These are phyloP conservation scores for Mechanitis mazaeus DNA, from an alignment of 2,888 invertebrate species.

Conservation along the genomic window DNA sequence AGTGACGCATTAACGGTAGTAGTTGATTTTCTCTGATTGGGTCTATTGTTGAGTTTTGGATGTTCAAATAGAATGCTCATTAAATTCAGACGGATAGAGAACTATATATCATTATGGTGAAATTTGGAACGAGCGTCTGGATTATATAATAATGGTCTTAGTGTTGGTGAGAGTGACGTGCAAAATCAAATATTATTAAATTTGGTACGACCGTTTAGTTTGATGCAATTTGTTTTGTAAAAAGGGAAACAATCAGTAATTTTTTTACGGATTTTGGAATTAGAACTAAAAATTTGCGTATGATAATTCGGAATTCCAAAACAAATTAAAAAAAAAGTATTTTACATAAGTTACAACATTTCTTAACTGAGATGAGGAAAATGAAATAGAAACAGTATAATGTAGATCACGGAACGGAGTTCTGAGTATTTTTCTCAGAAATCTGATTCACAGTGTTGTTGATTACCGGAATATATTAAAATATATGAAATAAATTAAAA, in stretches of 20 bases:
- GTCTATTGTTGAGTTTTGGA: slow-evolving; percentile 51
- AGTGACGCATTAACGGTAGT: slow-evolving; percentile 45
- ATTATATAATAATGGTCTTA: neutral
- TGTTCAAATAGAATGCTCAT: slow-evolving; percentile 31
- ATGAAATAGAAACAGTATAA: neutral
- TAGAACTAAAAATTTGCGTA: no score
- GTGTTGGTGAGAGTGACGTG: neutral
- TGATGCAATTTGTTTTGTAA: no score
- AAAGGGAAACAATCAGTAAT: no score
- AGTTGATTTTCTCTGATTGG: slow-evolving; percentile 59
- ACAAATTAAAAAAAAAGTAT: no score
- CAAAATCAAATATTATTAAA: neutral
- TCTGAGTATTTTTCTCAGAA: neutral
- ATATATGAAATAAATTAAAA: slow-evolving; percentile 1
- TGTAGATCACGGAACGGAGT: neutral
- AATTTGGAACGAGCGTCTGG: slow-evolving; percentile 5
- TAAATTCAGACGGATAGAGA: slow-evolving; percentile 32
- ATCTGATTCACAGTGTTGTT: neutral
- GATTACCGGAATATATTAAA: slow-evolving; percentile 3
- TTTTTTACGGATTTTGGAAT: no score
- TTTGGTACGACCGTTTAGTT: no score
- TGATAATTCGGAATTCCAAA: no score
- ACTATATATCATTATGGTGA: slow-evolving; percentile 7
- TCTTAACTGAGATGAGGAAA: neutral
- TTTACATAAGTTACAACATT: no score